Conservation (phyloP, 2,797 vertebrate genomes). For the Lepus oiostolus region DNA sequence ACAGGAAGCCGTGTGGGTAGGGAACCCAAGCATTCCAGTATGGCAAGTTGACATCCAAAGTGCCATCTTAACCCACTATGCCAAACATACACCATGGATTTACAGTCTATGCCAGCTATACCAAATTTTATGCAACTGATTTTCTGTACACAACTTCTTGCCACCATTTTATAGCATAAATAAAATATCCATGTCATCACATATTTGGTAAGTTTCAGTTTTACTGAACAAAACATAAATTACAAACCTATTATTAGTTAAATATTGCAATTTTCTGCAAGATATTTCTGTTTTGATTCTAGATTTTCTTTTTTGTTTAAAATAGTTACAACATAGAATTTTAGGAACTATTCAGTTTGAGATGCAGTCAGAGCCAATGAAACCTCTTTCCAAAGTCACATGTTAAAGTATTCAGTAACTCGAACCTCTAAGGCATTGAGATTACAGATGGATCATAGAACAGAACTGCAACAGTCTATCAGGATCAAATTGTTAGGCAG, state of each 20-base stretch:
- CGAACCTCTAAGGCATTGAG: background rate
- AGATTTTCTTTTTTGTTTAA: background rate
- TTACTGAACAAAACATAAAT: background rate
- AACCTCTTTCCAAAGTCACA: background rate
- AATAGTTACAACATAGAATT: background rate
- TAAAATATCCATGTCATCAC: background rate
- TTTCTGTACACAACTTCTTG: background rate
- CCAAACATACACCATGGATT: too few relatives aligned
- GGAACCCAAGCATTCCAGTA: too few relatives aligned
- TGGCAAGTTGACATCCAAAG: too few relatives aligned
- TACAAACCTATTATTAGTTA: background rate
- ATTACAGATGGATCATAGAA: background rate
- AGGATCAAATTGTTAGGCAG: background rate
- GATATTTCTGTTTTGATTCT: background rate
- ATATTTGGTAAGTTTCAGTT: background rate
- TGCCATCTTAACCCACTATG: too few relatives aligned
- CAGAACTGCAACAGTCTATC: background rate
- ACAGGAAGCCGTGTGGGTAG: too few relatives aligned
- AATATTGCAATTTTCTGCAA: background rate
- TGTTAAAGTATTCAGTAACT: background rate
- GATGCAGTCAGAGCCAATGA: background rate
- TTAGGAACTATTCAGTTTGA: background rate
- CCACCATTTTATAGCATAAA: background rate
- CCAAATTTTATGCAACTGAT: background rate
- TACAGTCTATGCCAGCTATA: background rate